Base-by-base conservation (phyloP, 2,797 vertebrate genomes). In the Ambastaia sidthimunki region DNA sequence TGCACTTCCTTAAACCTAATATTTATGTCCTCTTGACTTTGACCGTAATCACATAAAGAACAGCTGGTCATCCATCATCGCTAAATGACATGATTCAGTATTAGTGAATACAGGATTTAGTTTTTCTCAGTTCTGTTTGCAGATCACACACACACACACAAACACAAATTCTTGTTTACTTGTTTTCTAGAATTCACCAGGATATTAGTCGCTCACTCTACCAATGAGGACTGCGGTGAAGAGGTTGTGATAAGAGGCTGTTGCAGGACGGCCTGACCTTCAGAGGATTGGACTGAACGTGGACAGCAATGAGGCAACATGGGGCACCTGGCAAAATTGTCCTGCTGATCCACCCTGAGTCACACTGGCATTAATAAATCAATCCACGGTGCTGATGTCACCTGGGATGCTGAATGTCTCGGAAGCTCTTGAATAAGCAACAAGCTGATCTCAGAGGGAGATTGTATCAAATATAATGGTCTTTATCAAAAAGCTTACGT, bases 151-250 rank as follows among this genome's bases (percentile, higher is more conserved):
- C 41, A 13, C 15, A 16, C 67, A 25, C 1, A 21, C 55, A 23
- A 28, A 28, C 28, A 28, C 37, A 44, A 44, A 44, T 44, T 10
- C 1, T 16, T 65, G 13, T 48, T 79, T 78, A 68, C 59, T 67
- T 72, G 47, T 79, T 78, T 79, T 79, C n/a, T 68, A 68, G 76
- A 79, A 63, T 44, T 9, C 34, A 25, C 18, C 9, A 0, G 15
- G 13, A 12, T 54, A 62, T 48, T 16, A 41, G 10, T 50, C 4
- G 4, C 34, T 70, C 34, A 34, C n/a, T 25, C 28, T 72, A 70
- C 48, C 70, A 67, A 12, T 57, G 23, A 80, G 34, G 37, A 67
- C 47, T 63, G 55, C 3, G 2, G 18, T 57, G 31, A 71, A 71
- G 34, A 41, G 55, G 19, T 48, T 66, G 67, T 2, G 76, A 71